Percentiles rank a stretch among this genome's conserved stretches.
phyloP scores from a whole-genome alignment of 2,888 invertebrate genomes.

The Noctua pronuba region DNA sequence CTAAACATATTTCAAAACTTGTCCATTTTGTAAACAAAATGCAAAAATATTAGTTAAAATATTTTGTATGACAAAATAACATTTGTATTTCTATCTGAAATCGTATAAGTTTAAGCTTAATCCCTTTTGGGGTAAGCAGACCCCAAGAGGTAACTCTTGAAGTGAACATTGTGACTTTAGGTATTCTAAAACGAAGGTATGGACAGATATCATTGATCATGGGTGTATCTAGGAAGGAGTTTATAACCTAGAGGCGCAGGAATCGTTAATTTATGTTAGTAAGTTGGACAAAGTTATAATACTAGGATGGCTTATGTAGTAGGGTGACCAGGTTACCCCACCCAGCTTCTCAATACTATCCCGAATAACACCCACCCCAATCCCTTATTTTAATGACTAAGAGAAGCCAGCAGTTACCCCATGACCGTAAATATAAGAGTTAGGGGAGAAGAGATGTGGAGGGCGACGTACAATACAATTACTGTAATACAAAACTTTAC shows the following conservation, averaged over 20 bases:
- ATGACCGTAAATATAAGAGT: slow-evolving; percentile 36
- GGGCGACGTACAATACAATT: slow-evolving; percentile 73
- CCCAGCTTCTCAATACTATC: slow-evolving; percentile 34
- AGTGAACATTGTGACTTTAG: slow-evolving; percentile 22
- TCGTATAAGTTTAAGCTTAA: slow-evolving; percentile 22
- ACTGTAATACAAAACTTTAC: slow-evolving; percentile 77
- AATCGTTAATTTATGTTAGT: slow-evolving; percentile 22
- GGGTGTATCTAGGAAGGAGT: slow-evolving; percentile 27
- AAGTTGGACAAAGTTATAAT: slow-evolving; percentile 35
- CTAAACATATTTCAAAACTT: slow-evolving; percentile 1
- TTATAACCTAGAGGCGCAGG: slow-evolving; percentile 9
- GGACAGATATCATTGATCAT: slow-evolving; percentile 38
- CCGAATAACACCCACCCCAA: slow-evolving; percentile 15
- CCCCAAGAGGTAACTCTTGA: slow-evolving; percentile 15
- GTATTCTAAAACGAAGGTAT: slow-evolving; percentile 25
- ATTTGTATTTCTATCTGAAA: slow-evolving; percentile 42
- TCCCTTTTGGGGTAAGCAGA: slow-evolving; percentile 10
- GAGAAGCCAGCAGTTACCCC: slow-evolving; percentile 51
- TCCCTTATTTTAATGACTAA: slow-evolving; percentile 46
- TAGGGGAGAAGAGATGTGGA: slow-evolving; percentile 51
- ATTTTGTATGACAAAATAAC: slow-evolving; percentile 44
- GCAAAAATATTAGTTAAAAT: slow-evolving; percentile 13
- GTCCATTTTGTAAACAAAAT: slow-evolving; percentile 38
- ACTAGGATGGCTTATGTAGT: slow-evolving; percentile 34
- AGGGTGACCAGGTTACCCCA: slow-evolving; percentile 15